Evolutionary conservation across 2,888 invertebrate species (phyloP), one percentile per base, ranked within the genome.

Genomic region (Tiliacea citrago): DNA sequence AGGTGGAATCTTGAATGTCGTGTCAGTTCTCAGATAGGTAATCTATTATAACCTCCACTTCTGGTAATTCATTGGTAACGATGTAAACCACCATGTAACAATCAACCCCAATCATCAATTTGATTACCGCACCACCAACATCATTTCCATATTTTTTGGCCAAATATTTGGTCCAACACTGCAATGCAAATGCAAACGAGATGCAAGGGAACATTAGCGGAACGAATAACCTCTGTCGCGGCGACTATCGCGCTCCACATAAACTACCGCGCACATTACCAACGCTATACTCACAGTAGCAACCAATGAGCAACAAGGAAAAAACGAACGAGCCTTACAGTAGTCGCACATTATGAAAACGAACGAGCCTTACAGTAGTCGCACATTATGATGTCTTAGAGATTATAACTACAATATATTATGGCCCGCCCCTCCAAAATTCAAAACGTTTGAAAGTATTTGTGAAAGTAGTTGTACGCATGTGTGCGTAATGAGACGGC

Each of bases 201-300:
- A 93, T 91, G 95, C 93, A 91, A 90, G 90, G 89, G 93, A 91
- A 96, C 96, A 96, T 96, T 96, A 96, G 95, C 91, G 91, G 91
- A 95, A 96, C 95, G 96, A 95, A 95, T 95, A 96, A 95, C 96
- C 96, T 95, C 94, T 92, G 93, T 91, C 92, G 93, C 87, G 88
- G 91, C 92, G 93, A 93, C 95, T 96, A 96, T 96, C 96, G 93
- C 94, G 87, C 88, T 89, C 88, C 89, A 94, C 96, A 96, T 96
- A 96, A 96, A 96, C 95, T 95, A 96, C 93, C 86, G 88, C 84
- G 91, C 91, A 95, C 96, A 96, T 96, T 96, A 96, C 95, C 91
- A 89, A 81, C 75, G 49, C 8, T 49, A 62, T 72, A 94, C 95
- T 92, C 90, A 95, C 87, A 35, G 88, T 3, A 24, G 0, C 0